phyloP scores from a whole-genome alignment of 2,113 vertebrate species.

The Colinus virginianus region DNA sequence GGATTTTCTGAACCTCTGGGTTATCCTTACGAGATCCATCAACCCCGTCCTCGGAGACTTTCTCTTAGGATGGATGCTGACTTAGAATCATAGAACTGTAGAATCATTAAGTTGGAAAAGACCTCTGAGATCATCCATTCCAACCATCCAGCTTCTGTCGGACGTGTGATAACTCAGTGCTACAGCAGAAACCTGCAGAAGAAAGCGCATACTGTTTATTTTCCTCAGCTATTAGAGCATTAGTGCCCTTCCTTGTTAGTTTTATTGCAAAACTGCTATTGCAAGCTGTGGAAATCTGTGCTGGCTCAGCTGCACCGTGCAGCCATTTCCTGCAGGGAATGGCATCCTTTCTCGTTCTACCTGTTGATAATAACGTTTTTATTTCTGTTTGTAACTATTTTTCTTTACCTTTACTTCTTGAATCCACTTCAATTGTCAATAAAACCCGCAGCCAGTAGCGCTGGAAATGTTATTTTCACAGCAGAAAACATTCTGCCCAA shows the following conservation, averaged over 20 bases:
- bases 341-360: neutral
- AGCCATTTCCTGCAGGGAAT: neutral
- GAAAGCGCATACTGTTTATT: neutral
- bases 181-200: neutral
- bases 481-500: neutral
- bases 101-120: too few species aligned
- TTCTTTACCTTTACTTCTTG: neutral
- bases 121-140: too few species aligned
- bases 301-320: neutral
- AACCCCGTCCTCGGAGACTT: neutral
- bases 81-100: neutral
- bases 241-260: neutral
- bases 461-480: neutral
- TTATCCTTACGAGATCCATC: neutral
- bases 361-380: neutral
- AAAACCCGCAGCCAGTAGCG: rapidly evolving
- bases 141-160: neutral
- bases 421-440: neutral
- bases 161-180: neutral
- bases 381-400: neutral
- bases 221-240: neutral
- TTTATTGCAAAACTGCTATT: neutral
- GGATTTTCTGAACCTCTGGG: conserved; percentile 7
- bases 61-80: neutral
- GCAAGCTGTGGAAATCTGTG: neutral